Percentiles rank a stretch among this genome's conserved stretches.
These are phyloP conservation scores for Hirtodrosophila duncani DNA, from an alignment of 2,888 invertebrate species.

Conservation along the genomic window DNA sequence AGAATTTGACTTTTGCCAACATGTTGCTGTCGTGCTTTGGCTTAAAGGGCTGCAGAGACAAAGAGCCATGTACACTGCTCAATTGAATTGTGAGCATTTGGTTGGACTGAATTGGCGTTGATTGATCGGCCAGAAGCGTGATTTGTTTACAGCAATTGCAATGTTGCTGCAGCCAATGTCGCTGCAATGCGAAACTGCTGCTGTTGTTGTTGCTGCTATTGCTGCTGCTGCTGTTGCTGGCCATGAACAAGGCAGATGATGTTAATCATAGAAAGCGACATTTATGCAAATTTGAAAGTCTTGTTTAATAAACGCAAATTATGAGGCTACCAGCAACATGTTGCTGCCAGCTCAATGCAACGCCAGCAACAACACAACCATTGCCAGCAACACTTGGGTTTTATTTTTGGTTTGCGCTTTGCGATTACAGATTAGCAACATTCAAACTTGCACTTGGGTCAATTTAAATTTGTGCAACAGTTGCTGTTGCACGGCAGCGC, in stretches of 20 bases:
- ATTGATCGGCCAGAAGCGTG: slow-evolving; percentile 65
- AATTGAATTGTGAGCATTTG: slow-evolving; percentile 60
- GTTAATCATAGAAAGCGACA: slow-evolving; percentile 46
- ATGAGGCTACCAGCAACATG: slow-evolving; percentile 56
- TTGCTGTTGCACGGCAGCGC: slow-evolving; percentile 49
- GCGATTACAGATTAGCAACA: slow-evolving; percentile 64
- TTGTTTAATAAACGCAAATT: slow-evolving; percentile 71
- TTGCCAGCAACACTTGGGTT: not conserved
- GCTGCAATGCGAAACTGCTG: slow-evolving; percentile 6
- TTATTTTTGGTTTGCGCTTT: slow-evolving; percentile 4
- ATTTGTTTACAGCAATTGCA: slow-evolving; percentile 61
- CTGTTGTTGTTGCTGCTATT: slow-evolving; percentile 8
- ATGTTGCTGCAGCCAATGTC: slow-evolving; percentile 34
- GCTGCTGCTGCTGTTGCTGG: slow-evolving; percentile 17
- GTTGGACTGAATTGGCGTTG: slow-evolving; percentile 40
- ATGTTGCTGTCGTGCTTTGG: slow-evolving; percentile 51
- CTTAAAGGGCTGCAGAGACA: not conserved
- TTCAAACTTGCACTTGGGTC: slow-evolving; percentile 73
- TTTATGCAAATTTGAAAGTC: slow-evolving; percentile 59
- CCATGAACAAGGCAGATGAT: slow-evolving; percentile 41
- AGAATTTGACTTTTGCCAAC: slow-evolving; percentile 12
- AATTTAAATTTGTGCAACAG: slow-evolving; percentile 72
- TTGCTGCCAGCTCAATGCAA: slow-evolving; percentile 32
- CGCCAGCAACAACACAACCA: slow-evolving; percentile 19
- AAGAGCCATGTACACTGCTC: not conserved